These are phyloP conservation scores for Microdon myrmicae DNA, from an alignment of 2,888 invertebrate species.

Conservation along the genomic window DNA sequence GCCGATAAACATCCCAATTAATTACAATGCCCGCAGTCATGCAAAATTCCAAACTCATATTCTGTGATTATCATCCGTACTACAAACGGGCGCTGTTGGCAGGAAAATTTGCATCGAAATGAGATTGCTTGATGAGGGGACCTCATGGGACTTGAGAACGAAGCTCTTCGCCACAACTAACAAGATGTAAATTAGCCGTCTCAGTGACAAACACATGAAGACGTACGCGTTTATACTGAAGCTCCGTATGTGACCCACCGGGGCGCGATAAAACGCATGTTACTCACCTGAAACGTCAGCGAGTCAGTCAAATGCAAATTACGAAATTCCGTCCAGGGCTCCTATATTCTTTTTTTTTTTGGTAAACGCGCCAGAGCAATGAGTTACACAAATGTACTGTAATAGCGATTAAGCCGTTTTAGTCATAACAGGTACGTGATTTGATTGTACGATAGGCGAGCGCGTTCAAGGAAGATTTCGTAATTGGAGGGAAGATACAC, in stretches of 20 bases:
- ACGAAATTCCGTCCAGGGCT: conserved; percentile 22
- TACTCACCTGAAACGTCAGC: conserved; percentile 47
- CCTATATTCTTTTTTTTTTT: conserved; percentile 14
- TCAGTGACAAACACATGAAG: conserved; percentile 42
- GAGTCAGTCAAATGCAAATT: conserved; percentile 38
- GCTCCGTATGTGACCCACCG: conserved; percentile 20
- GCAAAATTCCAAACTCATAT: no score
- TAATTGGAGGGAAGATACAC: conserved; percentile 33
- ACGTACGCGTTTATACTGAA: conserved; percentile 33
- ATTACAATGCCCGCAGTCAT: no score
- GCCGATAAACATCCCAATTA: no score
- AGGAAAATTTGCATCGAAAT: conserved; percentile 50
- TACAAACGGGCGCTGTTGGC: conserved; percentile 38
- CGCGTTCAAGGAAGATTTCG: no score
- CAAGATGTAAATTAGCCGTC: conserved; percentile 47
- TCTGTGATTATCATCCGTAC: conserved; percentile 32
- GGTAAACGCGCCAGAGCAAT: conserved; percentile 21
- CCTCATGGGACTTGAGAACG: no score
- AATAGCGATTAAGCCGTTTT: conserved; percentile 47
- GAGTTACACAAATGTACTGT: conserved; percentile 45
- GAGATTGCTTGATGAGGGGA: conserved; percentile 33
- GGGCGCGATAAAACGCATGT: conserved; percentile 35
- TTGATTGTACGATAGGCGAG: conserved; percentile 33
- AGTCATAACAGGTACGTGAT: conserved; percentile 46
- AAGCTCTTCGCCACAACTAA: conserved; percentile 27